Evolutionary conservation across 2,113 vertebrate species (phyloP).

Genomic region (Psammodynastes pulverulentus): DNA sequence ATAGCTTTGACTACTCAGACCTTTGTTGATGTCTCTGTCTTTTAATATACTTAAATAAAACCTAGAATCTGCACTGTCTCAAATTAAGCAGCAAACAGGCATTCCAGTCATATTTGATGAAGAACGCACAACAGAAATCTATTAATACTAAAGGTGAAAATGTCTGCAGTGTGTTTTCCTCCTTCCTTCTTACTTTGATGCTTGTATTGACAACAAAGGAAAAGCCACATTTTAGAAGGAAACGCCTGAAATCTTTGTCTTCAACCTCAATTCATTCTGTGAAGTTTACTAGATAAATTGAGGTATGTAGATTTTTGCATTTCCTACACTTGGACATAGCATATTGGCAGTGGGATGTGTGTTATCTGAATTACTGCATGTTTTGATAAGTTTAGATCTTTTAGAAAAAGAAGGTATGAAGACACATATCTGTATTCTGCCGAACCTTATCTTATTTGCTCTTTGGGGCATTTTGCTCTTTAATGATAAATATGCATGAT

Average conservation of each 20-base stretch:
- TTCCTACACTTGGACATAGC: not conserved
- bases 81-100: slow-evolving; percentile 5
- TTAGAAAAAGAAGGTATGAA: not conserved
- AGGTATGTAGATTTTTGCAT: not conserved
- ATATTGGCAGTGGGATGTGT: not conserved
- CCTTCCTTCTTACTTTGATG: not conserved
- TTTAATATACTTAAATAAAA: not conserved
- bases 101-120: not conserved
- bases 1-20: too few species aligned
- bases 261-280: not conserved
- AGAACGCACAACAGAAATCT: slow-evolving; percentile 13
- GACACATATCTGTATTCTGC: not conserved
- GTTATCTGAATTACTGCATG: not conserved
- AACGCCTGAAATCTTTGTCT: not conserved
- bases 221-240: not conserved
- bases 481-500: not conserved
- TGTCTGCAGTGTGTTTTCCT: not conserved
- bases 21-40: too few species aligned
- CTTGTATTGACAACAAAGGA: not conserved
- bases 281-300: not conserved
- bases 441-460: not conserved
- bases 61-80: slow-evolving; percentile 16
- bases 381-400: not conserved
- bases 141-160: not conserved
- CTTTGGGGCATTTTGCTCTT: not conserved